Evolutionary conservation across 2,113 vertebrate species (phyloP).

Genomic region (Equus przewalskii): DNA sequence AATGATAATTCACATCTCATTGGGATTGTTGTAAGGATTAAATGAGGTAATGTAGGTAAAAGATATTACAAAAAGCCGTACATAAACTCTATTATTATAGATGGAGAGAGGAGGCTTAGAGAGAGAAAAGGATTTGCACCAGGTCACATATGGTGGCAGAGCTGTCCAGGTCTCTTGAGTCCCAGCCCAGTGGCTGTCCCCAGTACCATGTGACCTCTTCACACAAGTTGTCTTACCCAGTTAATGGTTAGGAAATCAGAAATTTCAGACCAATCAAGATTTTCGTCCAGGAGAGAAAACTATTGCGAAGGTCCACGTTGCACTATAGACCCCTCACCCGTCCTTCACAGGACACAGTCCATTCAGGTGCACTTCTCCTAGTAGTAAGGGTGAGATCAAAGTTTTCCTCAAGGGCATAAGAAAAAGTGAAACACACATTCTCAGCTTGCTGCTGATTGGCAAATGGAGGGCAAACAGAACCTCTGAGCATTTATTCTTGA

Average conservation of each 20-base stretch:
- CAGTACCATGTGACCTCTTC: neutral
- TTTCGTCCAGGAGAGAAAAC: neutral
- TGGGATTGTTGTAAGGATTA: neutral
- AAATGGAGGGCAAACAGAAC: slow-evolving; percentile 65
- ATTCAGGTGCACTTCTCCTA: neutral
- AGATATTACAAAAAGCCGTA: neutral
- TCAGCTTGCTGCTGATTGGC: slow-evolving; percentile 64
- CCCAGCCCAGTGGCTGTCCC: neutral
- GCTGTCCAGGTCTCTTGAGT: neutral
- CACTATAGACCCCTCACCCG: neutral
- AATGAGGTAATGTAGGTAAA: neutral
- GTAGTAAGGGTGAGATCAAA: slow-evolving; percentile 13
- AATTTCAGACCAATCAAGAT: slow-evolving; percentile 1
- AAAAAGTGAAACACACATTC: slow-evolving; percentile 63
- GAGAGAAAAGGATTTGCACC: neutral
- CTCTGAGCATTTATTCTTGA: slow-evolving; percentile 61
- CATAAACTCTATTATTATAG: neutral
- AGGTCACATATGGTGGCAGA: neutral
- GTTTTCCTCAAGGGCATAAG: slow-evolving; percentile 46
- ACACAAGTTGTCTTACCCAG: neutral
- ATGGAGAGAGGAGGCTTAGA: neutral
- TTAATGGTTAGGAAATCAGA: slow-evolving; percentile 48
- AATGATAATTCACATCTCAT: neutral
- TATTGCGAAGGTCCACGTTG: neutral
- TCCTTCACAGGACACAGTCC: neutral